Conservation (phyloP, 2,888 invertebrate genomes). For the Rhingia campestris region DNA sequence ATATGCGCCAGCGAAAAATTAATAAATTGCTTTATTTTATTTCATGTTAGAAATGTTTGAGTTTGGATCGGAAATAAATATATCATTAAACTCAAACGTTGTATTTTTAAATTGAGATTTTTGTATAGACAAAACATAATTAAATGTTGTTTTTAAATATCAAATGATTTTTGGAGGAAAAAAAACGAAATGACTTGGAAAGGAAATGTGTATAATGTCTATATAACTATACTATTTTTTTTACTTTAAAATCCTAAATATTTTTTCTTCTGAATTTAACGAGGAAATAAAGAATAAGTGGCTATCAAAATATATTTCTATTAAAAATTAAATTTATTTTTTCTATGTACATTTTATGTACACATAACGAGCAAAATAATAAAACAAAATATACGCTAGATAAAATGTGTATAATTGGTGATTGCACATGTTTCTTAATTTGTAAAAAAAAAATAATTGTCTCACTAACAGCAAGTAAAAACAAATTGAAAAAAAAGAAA, state of each 20-base stretch:
- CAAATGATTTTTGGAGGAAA: background rate
- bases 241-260: no score
- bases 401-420: constrained; percentile 48
- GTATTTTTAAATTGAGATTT: background rate
- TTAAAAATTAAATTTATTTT: background rate
- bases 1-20: background rate
- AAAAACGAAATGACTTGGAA: no score
- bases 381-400: constrained; percentile 40
- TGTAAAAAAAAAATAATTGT: constrained; percentile 27
- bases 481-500: background rate
- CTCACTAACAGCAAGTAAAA: constrained; percentile 24
- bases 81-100: constrained; percentile 66
- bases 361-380: constrained; percentile 47
- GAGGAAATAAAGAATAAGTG: background rate
- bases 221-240: no score
- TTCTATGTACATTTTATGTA: constrained; percentile 53
- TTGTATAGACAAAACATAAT: background rate
- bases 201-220: no score
- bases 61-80: constrained; percentile 71
- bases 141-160: background rate
- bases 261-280: background rate
- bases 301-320: background rate
- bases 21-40: background rate
- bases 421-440: constrained; percentile 62
- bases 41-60: constrained; percentile 45